These are phyloP conservation scores for Gastrophryne carolinensis DNA, from an alignment of 2,797 vertebrate species.

Conservation along the genomic window DNA sequence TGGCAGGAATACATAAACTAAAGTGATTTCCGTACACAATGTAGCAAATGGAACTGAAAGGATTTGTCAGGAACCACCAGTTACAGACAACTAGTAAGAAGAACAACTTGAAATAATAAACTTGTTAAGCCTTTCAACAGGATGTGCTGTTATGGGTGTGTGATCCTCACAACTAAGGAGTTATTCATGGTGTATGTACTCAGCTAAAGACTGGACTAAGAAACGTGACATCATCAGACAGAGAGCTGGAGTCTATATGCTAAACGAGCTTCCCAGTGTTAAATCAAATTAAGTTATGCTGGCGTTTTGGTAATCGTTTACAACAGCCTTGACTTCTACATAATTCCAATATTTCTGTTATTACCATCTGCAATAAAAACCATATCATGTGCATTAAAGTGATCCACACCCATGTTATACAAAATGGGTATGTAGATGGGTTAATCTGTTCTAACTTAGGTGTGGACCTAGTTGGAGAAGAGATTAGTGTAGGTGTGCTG, in stretches of 20 bases:
- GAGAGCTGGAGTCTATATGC: background rate
- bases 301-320: too few species aligned
- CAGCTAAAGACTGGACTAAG: constrained; percentile 18
- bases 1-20: constrained; percentile 10
- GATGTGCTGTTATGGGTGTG: constrained; percentile 28
- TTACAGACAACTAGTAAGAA: constrained; percentile 5
- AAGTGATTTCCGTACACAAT: constrained; percentile 10
- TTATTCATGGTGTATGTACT: constrained; percentile 15
- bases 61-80: constrained; percentile 10
- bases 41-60: constrained; percentile 31
- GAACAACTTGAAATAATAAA: constrained; percentile 40
- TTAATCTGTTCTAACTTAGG: too few species aligned
- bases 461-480: too few species aligned
- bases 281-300: background rate
- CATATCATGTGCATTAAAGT: too few species aligned
- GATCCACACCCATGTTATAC: too few species aligned
- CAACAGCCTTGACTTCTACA: too few species aligned
- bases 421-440: too few species aligned
- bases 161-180: constrained; percentile 6
- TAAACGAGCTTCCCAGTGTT: background rate
- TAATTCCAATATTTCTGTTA: too few species aligned
- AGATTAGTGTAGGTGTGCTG: too few species aligned
- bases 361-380: too few species aligned
- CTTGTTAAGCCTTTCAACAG: constrained; percentile 30
- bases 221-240: constrained; percentile 22